A percentile compares a stretch with the other conserved stretches of the same genome.
Conservation (phyloP, 2,888 invertebrate species). For the Nycteola revayana region DNA sequence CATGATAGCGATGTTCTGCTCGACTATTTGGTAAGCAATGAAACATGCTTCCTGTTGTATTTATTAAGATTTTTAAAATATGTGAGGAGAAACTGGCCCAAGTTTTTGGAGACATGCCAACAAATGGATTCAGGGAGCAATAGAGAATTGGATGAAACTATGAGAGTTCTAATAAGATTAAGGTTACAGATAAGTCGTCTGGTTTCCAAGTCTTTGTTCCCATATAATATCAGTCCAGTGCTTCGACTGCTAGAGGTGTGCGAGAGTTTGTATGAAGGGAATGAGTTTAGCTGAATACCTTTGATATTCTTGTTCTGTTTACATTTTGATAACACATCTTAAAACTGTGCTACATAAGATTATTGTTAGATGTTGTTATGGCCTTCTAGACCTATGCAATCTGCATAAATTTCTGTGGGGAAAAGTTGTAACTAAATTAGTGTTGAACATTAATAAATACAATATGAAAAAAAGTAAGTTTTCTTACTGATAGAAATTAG, state of each 20-base stretch:
- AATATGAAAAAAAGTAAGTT: too few relatives aligned
- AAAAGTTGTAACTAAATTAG: too few relatives aligned
- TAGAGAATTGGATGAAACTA: constrained; percentile 88
- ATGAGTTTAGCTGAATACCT: constrained; percentile 86
- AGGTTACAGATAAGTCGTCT: constrained; percentile 90
- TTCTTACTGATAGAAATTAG: too few relatives aligned
- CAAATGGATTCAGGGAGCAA: constrained; percentile 79
- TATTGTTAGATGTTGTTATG: too few relatives aligned
- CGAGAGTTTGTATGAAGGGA: constrained; percentile 92
- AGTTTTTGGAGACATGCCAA: constrained; percentile 90
- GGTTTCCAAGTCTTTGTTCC: constrained; percentile 91
- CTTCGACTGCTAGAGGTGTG: constrained; percentile 91
- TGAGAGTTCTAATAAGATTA: constrained; percentile 90
- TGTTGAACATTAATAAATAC: too few relatives aligned
- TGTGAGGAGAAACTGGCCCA: constrained; percentile 91
- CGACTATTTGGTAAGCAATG: constrained; percentile 93
- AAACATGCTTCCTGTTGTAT: constrained; percentile 94
- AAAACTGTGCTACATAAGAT: constrained; percentile 6
- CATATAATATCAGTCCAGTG: constrained; percentile 95
- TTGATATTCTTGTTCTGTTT: constrained; percentile 6
- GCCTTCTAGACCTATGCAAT: too few relatives aligned
- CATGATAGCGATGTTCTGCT: constrained; percentile 90
- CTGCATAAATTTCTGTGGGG: too few relatives aligned
- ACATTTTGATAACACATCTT: constrained; percentile 11
- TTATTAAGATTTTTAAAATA: constrained; percentile 92